Conservation (phyloP, 2,797 vertebrate species). For the Heteromormyrus szaboi region DNA sequence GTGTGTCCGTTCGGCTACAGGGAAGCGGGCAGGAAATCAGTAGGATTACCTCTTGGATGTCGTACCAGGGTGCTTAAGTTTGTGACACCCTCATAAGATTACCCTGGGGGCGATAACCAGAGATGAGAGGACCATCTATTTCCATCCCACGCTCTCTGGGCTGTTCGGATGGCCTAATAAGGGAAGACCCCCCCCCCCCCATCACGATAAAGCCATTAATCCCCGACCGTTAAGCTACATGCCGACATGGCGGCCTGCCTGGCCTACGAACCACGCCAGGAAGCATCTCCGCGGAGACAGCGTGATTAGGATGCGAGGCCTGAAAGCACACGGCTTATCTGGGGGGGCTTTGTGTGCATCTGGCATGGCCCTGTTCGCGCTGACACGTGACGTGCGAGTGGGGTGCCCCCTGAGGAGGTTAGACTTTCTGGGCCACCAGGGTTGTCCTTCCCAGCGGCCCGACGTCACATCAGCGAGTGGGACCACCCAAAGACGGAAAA, state of each 20-base stretch:
- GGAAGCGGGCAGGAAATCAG: constrained; percentile 47
- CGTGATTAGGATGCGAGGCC: constrained; percentile 24
- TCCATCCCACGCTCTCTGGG: constrained; percentile 50
- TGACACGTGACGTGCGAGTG: background rate
- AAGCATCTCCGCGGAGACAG: constrained; percentile 30
- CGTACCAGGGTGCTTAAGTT: constrained; percentile 57
- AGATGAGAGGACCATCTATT: constrained; percentile 60
- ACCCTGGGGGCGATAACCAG: constrained; percentile 59
- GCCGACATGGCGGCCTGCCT: constrained; percentile 56
- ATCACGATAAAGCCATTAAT: constrained; percentile 63
- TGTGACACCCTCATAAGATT: constrained; percentile 60
- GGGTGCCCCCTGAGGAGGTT: background rate
- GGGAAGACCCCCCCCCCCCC: constrained; percentile 51
- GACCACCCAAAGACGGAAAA: background rate
- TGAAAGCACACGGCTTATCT: constrained; percentile 6
- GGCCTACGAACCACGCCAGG: constrained; percentile 49
- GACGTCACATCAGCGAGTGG: background rate
- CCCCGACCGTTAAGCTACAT: constrained; percentile 42
- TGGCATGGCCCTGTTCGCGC: background rate
- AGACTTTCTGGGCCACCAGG: background rate
- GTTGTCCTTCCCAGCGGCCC: background rate
- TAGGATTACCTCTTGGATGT: constrained; percentile 46
- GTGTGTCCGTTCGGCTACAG: constrained; percentile 27
- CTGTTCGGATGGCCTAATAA: constrained; percentile 60
- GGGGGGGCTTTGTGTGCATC: background rate